Evolutionary conservation across 2,113 vertebrate genomes (phyloP).

Genomic region (Pelecanoides urinatrix): DNA sequence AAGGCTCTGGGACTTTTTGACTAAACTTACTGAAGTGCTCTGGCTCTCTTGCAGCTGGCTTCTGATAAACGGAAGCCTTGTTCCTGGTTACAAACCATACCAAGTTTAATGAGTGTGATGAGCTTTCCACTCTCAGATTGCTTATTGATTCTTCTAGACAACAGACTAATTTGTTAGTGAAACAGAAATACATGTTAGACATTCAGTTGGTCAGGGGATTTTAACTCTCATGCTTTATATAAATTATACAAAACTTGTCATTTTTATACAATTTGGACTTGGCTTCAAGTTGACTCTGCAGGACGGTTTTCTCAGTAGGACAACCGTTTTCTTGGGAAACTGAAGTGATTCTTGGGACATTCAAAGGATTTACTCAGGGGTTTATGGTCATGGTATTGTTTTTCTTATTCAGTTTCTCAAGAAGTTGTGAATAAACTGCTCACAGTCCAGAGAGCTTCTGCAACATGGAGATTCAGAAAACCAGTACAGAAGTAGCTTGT

Average conservation of each 20-base stretch:
- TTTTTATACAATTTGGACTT: not conserved
- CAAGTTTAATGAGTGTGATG: not conserved
- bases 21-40: not conserved
- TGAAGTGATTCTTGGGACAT: not conserved
- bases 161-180: not conserved
- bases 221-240: not conserved
- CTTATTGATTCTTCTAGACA: not conserved
- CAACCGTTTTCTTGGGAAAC: not conserved
- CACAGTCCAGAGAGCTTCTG: not conserved
- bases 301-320: not conserved
- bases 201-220: not conserved
- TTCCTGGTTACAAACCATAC: not conserved
- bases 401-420: not conserved
- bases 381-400: not conserved
- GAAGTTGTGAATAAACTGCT: not conserved
- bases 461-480: not conserved
- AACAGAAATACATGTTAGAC: not conserved
- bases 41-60: not conserved
- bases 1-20: not conserved
- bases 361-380: not conserved
- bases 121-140: not conserved
- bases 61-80: not conserved
- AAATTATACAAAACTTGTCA: not conserved
- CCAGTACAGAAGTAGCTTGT: not conserved
- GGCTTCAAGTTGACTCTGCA: not conserved